Conservation (phyloP, 2,888 invertebrate genomes). For the Muschampia plurimacula region DNA sequence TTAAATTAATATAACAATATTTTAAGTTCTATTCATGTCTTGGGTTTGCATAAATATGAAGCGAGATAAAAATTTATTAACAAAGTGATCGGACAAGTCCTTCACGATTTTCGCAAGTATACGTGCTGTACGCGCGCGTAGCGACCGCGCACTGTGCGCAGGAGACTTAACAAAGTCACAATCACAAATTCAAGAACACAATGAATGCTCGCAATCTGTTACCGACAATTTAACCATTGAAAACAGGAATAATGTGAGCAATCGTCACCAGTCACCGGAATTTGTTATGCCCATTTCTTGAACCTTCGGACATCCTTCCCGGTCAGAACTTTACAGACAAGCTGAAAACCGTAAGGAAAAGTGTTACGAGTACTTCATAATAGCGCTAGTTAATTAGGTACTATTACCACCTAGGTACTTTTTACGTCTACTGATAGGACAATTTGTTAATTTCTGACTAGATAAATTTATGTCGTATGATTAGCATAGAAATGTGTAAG, state of each 20-base stretch:
- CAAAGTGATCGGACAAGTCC: conserved; percentile 50
- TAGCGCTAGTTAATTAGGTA: no score
- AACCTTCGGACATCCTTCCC: neutral
- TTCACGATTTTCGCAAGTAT: conserved; percentile 41
- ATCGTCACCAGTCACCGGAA: conserved; percentile 20
- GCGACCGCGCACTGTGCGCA: conserved; percentile 56
- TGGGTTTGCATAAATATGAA: conserved; percentile 47
- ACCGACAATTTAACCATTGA: conserved; percentile 29
- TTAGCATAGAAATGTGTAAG: no score
- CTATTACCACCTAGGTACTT: no score
- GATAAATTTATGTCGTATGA: no score
- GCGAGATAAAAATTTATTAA: conserved; percentile 43
- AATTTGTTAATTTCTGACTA: no score
- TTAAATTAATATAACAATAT: conserved; percentile 38
- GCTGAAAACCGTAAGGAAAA: neutral
- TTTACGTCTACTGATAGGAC: no score
- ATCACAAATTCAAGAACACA: conserved; percentile 38
- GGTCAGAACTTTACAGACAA: neutral
- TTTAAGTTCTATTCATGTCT: conserved; percentile 55
- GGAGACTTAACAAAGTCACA: conserved; percentile 33
- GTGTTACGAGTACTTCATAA: neutral
- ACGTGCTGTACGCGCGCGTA: conserved; percentile 58
- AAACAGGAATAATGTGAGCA: conserved; percentile 26
- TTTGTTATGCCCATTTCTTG: conserved; percentile 3
- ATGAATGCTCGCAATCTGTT: conserved; percentile 19